Base-by-base conservation (phyloP, 2,113 vertebrate genomes). In the Ramphastos sulfuratus region DNA sequence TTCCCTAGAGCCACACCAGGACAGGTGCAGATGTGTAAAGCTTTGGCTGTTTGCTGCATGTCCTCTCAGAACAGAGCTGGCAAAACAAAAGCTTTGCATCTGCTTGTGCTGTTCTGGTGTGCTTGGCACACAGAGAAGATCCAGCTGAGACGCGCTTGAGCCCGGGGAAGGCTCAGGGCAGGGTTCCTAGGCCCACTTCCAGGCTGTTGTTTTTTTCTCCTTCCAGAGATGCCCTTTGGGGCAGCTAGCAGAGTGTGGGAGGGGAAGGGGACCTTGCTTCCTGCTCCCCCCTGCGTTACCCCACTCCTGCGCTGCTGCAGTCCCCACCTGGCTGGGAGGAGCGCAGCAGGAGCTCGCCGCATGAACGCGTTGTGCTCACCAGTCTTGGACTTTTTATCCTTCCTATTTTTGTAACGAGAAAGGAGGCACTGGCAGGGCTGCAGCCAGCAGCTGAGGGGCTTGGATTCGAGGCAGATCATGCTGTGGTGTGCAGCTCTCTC, bases 331-430 rank as follows among this genome's bases (percentile, higher is more conserved):
- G 64, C 79, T 52, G 72, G 90, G 73, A 90, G 89, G 87, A 92
- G 74, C 66, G 90, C 95, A 92, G 74, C 84, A 73, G 76, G 93
- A 46, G 91, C 80, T 37, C 76, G 87, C 90, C 16, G 76, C 91
- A 94, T 94, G 91, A 93, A 93, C 1, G 11, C 94, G 65, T 92
- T 7, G 12, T 86, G 80, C 92, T 93, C 33, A 5, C 90, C 87
- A 84, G 35, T 91, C 82, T 72, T 77, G 75, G 89, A 93, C 72
- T 86, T 91, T 79, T 86, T 94, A 89, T 65, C 83, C 90, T 89
- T 85, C 81, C 85, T 95, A 8, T 76, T 95, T 97, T 95, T 95
- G 84, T 95, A 92, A 87, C 31, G 76, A 93, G 84, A 96, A 93
- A 80, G 61, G 59, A 92, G 70, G 42, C 91, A 14, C 17, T 90